Evolutionary conservation across 2,113 vertebrate species (phyloP).

Genomic region (Phylloscopus trochilus): DNA sequence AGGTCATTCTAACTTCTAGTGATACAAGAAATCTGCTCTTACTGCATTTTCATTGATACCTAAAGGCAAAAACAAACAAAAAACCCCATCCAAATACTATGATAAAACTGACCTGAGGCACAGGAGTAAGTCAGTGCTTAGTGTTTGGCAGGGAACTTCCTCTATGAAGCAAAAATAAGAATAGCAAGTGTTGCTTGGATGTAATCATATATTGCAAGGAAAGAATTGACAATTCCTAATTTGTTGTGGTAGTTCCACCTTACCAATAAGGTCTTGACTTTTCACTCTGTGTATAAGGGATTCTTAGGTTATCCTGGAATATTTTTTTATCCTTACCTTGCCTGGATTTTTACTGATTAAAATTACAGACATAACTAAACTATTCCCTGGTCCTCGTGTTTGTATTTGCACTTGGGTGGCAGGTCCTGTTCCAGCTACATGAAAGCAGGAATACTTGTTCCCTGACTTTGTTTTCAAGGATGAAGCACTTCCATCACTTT

Average conservation of each 20-base stretch:
- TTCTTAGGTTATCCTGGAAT: background rate
- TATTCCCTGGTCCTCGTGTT: background rate
- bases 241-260: background rate
- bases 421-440: background rate
- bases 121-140: background rate
- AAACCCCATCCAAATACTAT: background rate
- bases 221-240: background rate
- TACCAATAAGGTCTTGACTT: background rate
- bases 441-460: background rate
- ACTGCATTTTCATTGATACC: background rate
- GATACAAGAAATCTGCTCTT: background rate
- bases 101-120: background rate
- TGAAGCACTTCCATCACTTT: background rate
- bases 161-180: background rate
- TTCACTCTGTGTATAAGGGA: rapidly evolving
- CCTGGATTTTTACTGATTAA: background rate
- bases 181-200: background rate
- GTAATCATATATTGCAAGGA: background rate
- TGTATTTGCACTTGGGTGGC: background rate
- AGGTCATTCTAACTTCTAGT: background rate
- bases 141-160: background rate
- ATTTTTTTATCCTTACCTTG: background rate
- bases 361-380: background rate
- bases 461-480: background rate
- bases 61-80: background rate